These are phyloP conservation scores for Philonicus albiceps DNA, from an alignment of 2,888 invertebrate genomes.

Conservation along the genomic window DNA sequence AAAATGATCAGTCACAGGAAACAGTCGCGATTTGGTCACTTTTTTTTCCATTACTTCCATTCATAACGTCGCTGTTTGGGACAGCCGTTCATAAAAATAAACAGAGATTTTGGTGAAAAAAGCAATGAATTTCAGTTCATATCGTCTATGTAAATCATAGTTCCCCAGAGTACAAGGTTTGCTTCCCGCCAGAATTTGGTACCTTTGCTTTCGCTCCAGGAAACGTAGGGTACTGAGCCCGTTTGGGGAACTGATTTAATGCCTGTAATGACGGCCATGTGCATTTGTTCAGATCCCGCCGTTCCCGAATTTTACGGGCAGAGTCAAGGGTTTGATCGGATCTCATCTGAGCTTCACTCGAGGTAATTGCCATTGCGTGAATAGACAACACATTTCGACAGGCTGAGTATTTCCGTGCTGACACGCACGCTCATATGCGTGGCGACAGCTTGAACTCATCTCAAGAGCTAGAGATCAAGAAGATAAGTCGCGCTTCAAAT, in stretches of 20 bases:
- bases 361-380: not conserved
- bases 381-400: not conserved
- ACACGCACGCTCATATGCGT: not conserved
- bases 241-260: not conserved
- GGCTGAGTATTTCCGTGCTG: not conserved
- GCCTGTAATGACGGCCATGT: not conserved
- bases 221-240: not conserved
- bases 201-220: not conserved
- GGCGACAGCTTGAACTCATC: not conserved
- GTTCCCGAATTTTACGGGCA: not conserved
- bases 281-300: not conserved
- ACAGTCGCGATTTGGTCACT: not conserved
- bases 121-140: not conserved
- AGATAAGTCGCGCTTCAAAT: not conserved
- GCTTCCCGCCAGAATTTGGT: not conserved
- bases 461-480: not conserved
- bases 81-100: not conserved
- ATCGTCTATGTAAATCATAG: not conserved
- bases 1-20: conserved; percentile 18
- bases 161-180: not conserved
- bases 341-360: not conserved
- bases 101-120: not conserved
- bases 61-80: not conserved
- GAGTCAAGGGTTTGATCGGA: not conserved
- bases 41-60: not conserved